A percentile compares a stretch with the other conserved stretches of the same genome.
phyloP scores from a whole-genome alignment of 2,888 invertebrate species.

The Campoletis raptor region DNA sequence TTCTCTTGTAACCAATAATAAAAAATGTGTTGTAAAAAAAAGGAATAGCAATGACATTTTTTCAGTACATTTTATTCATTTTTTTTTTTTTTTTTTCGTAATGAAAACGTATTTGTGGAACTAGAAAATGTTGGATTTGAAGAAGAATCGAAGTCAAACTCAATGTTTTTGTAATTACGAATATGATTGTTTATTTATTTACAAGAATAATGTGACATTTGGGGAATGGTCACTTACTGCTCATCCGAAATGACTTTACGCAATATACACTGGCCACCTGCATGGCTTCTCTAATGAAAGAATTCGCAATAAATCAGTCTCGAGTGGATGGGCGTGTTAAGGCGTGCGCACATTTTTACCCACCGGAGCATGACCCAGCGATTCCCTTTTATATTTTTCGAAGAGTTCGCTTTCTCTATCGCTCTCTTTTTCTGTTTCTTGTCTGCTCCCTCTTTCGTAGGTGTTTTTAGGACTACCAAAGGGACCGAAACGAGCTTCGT shows the following conservation, averaged over 20 bases:
- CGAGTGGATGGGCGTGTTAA: slow-evolving; percentile 69
- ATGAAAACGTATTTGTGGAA: neutral
- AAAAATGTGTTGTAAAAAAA: neutral
- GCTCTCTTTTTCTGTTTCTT: neutral
- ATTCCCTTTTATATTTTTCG: slow-evolving; percentile 67
- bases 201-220: slow-evolving; percentile 38
- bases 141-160: neutral
- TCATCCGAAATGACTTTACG: slow-evolving; percentile 35
- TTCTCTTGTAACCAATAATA: neutral
- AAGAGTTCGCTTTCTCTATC: slow-evolving; percentile 6
- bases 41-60: neutral
- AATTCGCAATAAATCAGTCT: slow-evolving; percentile 77
- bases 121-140: neutral
- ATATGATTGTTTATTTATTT: neutral
- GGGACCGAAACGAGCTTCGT: slow-evolving; percentile 50
- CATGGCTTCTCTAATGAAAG: slow-evolving; percentile 74
- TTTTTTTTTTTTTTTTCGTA: neutral
- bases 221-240: slow-evolving; percentile 44
- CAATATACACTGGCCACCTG: slow-evolving; percentile 62
- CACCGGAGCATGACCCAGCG: slow-evolving; percentile 72
- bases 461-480: slow-evolving; percentile 49
- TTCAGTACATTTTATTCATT: too few species aligned
- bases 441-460: slow-evolving; percentile 60
- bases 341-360: slow-evolving; percentile 70
- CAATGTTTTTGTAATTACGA: neutral